Evolutionary conservation across 2,797 vertebrate species (phyloP).

Genomic region (Anguilla pacifica): DNA sequence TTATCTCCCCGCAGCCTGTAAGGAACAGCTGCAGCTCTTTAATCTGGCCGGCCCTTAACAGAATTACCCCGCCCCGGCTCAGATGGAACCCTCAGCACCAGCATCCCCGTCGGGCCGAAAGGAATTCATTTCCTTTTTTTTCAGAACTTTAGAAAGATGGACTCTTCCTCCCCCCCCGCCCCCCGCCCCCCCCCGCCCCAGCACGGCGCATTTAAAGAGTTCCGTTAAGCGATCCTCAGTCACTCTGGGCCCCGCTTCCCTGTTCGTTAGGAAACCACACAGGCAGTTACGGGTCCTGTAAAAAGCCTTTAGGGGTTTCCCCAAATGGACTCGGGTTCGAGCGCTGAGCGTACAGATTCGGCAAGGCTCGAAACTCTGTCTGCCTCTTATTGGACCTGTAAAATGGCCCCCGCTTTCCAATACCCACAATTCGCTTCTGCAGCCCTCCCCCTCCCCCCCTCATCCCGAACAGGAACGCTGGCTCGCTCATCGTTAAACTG

Average conservation of each 20-base stretch:
- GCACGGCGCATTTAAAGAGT: background rate
- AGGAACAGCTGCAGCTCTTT: background rate
- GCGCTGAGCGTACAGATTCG: too few species aligned
- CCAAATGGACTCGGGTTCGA: too few species aligned
- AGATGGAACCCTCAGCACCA: conserved; percentile 10
- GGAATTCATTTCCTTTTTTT: background rate
- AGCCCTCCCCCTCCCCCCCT: too few species aligned
- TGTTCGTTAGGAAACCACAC: background rate
- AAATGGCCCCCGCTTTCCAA: too few species aligned
- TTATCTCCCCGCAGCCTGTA: background rate
- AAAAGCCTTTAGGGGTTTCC: too few species aligned
- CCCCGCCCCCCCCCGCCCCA: background rate
- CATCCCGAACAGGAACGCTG: too few species aligned
- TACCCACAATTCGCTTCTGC: too few species aligned
- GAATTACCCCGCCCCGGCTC: conserved; percentile 6
- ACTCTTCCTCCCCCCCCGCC: background rate
- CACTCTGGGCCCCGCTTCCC: background rate
- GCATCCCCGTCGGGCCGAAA: conserved; percentile 6
- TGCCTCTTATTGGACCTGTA: too few species aligned
- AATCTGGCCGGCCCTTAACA: background rate
- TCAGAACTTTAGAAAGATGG: background rate
- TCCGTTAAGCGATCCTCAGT: background rate
- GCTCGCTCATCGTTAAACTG: too few species aligned
- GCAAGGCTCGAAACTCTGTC: too few species aligned
- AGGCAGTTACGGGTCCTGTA: background rate